Evolutionary conservation across 2,888 invertebrate species (phyloP).

Genomic region (Trichopoda pennipes): DNA sequence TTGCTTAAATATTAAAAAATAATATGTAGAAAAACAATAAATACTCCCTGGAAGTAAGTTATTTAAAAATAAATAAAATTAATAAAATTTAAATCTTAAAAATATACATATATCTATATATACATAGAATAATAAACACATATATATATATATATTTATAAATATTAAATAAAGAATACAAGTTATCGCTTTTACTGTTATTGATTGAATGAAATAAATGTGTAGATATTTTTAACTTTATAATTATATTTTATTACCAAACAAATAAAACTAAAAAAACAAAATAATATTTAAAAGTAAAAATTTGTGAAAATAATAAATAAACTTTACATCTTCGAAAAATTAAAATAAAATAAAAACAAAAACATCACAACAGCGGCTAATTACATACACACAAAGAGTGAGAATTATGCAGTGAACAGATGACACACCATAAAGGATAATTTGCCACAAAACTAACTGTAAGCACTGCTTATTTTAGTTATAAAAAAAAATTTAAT

Average conservation of each 20-base stretch:
- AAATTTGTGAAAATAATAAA: constrained; percentile 3
- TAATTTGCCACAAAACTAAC: neutral
- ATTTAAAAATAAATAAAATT: constrained; percentile 7
- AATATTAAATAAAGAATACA: constrained; percentile 39
- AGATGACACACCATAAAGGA: neutral
- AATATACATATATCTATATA: too few relatives aligned
- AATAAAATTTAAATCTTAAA: too few relatives aligned
- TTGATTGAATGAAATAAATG: constrained; percentile 56
- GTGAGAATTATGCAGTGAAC: constrained; percentile 15
- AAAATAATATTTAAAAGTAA: neutral
- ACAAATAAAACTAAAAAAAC: constrained; percentile 29
- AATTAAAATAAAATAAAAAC: too few relatives aligned
- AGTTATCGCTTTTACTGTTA: constrained; percentile 68
- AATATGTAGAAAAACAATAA: constrained; percentile 32
- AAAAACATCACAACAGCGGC: neutral
- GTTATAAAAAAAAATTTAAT: neutral
- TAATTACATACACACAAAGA: neutral
- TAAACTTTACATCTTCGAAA: neutral
- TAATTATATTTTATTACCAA: constrained; percentile 52
- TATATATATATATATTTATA: constrained; percentile 17
- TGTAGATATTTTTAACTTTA: constrained; percentile 59
- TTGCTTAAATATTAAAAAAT: constrained; percentile 23
- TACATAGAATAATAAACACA: neutral
- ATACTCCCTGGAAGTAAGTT: constrained; percentile 42
- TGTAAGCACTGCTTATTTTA: neutral